A percentile compares a stretch with the other conserved stretches of the same genome.
Evolutionary conservation across 2,888 invertebrate genomes (phyloP).

Genomic region (Pollenia labialis): DNA sequence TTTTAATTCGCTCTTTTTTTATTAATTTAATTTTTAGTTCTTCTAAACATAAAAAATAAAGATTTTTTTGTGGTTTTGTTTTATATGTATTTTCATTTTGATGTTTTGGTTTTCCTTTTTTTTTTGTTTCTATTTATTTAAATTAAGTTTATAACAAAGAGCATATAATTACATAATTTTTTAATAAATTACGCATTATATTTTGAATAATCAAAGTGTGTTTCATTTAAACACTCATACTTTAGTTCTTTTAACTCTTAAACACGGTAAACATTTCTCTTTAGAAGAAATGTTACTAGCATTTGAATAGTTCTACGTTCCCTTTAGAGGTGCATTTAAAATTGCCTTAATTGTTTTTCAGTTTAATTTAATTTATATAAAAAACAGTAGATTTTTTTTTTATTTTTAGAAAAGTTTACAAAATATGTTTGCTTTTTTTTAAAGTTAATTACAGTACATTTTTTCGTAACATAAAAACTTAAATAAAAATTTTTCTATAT

Average conservation of each 20-base stretch:
- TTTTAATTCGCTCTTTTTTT: too few species aligned
- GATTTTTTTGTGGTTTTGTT: conserved; percentile 35
- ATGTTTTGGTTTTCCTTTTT: conserved; percentile 66
- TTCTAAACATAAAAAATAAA: conserved; percentile 1
- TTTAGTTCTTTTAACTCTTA: conserved; percentile 30
- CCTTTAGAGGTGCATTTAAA: conserved; percentile 38
- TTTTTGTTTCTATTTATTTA: conserved; percentile 59
- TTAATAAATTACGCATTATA: conserved; percentile 60
- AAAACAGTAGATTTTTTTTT: conserved; percentile 60
- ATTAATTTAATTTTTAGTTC: too few species aligned
- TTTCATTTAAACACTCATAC: conserved; percentile 28
- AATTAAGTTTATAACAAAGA: conserved; percentile 69
- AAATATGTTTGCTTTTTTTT: conserved; percentile 66
- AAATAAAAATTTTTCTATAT: conserved; percentile 65
- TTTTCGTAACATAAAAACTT: conserved; percentile 65
- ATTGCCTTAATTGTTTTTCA: conserved; percentile 59
- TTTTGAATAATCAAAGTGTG: conserved; percentile 41
- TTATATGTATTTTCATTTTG: conserved; percentile 50
- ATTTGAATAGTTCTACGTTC: conserved; percentile 33
- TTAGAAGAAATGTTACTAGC: conserved; percentile 48
- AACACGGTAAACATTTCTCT: conserved; percentile 43
- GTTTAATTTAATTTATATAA: conserved; percentile 63
- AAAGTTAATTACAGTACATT: conserved; percentile 72
- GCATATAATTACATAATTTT: conserved; percentile 63
- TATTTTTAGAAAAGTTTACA: conserved; percentile 66